Evolutionary conservation across 2,888 invertebrate species (phyloP).

Genomic region (Lasioglossum pauxillum): DNA sequence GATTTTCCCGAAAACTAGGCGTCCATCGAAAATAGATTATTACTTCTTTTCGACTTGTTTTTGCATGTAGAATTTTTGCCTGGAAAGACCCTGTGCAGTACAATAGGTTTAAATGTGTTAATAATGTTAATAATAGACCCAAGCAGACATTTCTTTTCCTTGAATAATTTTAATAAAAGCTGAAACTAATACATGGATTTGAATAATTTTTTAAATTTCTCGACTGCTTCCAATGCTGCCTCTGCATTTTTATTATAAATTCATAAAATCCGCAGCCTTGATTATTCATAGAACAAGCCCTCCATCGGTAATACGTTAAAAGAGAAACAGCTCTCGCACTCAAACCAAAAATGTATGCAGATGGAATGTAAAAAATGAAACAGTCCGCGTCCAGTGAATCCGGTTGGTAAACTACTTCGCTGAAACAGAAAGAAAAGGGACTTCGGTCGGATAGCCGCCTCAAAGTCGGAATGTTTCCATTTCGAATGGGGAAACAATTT

Average conservation of each 20-base stretch:
- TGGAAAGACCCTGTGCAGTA: no score
- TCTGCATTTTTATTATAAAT: neutral
- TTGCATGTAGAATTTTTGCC: neutral
- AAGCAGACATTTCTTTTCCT: neutral
- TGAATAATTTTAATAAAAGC: neutral
- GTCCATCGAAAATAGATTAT: neutral
- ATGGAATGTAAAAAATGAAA: constrained; percentile 13
- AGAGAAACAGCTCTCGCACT: neutral
- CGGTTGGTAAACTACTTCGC: constrained; percentile 24
- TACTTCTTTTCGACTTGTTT: neutral
- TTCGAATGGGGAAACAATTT: constrained; percentile 80
- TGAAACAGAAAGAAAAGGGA: constrained; percentile 53
- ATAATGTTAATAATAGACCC: no score
- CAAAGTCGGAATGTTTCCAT: constrained; percentile 73
- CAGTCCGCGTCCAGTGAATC: neutral
- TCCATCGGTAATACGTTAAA: neutral
- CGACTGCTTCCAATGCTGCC: neutral
- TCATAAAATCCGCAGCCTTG: neutral
- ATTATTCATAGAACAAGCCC: neutral
- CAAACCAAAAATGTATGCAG: no score
- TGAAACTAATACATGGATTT: no score
- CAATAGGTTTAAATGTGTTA: neutral
- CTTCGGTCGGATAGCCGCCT: constrained; percentile 43
- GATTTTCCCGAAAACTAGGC: neutral
- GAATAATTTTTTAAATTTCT: neutral